Base-by-base conservation (phyloP, 1,140 invertebrate genomes). In the Drosophila obscura region DNA sequence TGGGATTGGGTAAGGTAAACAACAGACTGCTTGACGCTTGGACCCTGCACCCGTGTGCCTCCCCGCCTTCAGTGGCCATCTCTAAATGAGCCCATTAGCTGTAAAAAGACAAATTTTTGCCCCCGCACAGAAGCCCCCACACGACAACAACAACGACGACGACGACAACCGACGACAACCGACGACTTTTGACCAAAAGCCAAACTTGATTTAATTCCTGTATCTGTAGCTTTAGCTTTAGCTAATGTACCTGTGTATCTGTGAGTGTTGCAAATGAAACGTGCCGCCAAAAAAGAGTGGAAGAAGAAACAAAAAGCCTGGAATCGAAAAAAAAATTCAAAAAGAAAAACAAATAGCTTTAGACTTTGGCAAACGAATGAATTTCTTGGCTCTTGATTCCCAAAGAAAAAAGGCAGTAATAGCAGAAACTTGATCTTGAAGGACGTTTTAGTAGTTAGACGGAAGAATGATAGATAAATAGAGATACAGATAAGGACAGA, bases 121-220 rank as follows among this genome's bases (percentile, higher is more conserved):
- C 35, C 13, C 11, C 35, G 35, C 35, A 39, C 11, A 39, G 35
- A 8, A 35, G n/a, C n/a, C 31, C 8, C 48, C 60, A 64, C 63
- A 52, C 65, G 67, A n/a, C 61, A 26, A 48, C 48, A 55, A n/a
- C n/a, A n/a, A 41, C 67, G 19, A 19, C n/a, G n/a, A n/a, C n/a
- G n/a, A n/a, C n/a, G n/a, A n/a, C n/a, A n/a, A n/a, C n/a, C 51
- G 49, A 52, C 58, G 50, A 51, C 22, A 43, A 55, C 19, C 41
- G 35, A 50, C 61, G 49, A 65, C 60, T 62, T 43, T 65, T 51
- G 73, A 62, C 74, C 81, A 85, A 82, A 79, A 85, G 69, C 63
- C 83, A 79, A 87, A 87, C 82, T 87, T 87, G 82, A 87, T 87
- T 87, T 87, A 88, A 88, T 87, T 87, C 82, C 82, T 82, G 82